These are phyloP conservation scores for Crossoptilon crossoptilon DNA, from an alignment of 2,797 vertebrate species.

Conservation along the genomic window DNA sequence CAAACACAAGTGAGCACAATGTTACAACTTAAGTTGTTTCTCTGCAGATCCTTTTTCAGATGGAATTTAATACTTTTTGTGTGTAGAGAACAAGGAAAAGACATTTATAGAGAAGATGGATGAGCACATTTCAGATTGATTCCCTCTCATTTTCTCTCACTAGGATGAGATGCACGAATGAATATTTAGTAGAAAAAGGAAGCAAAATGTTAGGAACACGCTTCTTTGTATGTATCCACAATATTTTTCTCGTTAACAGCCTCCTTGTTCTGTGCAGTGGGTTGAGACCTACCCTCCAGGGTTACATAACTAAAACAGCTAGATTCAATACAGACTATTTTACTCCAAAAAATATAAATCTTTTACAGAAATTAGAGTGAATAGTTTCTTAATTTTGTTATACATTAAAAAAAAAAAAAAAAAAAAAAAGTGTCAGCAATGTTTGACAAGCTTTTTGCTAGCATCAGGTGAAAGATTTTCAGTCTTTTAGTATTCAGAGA, in stretches of 20 bases:
- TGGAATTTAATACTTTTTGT: background rate
- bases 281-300: background rate
- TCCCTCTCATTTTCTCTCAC: slow-evolving; percentile 7
- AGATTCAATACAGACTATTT: background rate
- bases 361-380: background rate
- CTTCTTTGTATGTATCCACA: background rate
- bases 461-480: background rate
- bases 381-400: background rate
- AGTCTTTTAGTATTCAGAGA: background rate
- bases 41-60: background rate
- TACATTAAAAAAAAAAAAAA: background rate
- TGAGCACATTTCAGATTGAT: background rate
- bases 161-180: background rate
- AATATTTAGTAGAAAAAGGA: slow-evolving; percentile 23
- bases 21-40: background rate
- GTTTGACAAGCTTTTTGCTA: background rate
- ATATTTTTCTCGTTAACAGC: background rate
- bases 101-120: slow-evolving; percentile 11
- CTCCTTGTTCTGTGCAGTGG: background rate
- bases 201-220: background rate
- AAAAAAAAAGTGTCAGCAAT: background rate
- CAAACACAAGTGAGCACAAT: background rate
- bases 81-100: background rate
- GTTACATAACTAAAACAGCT: background rate
- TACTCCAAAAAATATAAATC: background rate